Evolutionary conservation across 2,888 invertebrate genomes (phyloP), one percentile per base, ranked within the genome.

Genomic region (Helicoverpa assulta): DNA sequence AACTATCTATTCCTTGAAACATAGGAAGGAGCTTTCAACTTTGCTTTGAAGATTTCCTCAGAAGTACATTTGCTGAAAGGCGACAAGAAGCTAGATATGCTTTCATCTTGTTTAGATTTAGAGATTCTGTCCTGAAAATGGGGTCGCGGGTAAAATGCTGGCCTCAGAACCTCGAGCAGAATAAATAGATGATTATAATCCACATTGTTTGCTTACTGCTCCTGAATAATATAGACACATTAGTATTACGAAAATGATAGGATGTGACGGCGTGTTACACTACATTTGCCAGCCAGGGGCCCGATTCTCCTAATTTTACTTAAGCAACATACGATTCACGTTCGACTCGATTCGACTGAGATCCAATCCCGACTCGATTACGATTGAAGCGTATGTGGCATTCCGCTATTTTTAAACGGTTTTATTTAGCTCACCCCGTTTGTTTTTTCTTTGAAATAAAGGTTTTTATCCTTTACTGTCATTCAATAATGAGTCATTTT

Each of bases 91-190:
- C 47, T 37, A 43, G 51, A 19, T 37, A 51, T 8, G 57, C 51
- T 67, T 66, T 73, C 18, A 75, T 73, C 50, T 67, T 67, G 21
- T 61, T 74, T 52, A 33, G 40, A 51, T 61, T 40, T 50, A 43
- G n/a, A 53, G 56, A 57, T 33, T 53, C 66, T 78, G 56, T 61
- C 29, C 37, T 26, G 29, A 33, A 50, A 79, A 69, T 10, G 33
- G 29, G 60, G 51, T 75, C 51, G 12, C 16, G 21, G 26, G 29
- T 18, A 66, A 61, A 51, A 47, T 47, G 51, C 19, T 57, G 43
- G 26, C 19, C 67, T 57, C 47, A 40, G 26, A 26, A 51, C 50
- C 16, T 16, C 14, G 10, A 29, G 21, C 18, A 21, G 29, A 79
- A 63, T 57, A 61, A 43, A 54, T 50, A 60, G 7, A 69, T 43